Evolutionary conservation across 2,113 vertebrate genomes (phyloP), one percentile per base, ranked within the genome.

Genomic region (Speoplatyrhinus poulsoni): DNA sequence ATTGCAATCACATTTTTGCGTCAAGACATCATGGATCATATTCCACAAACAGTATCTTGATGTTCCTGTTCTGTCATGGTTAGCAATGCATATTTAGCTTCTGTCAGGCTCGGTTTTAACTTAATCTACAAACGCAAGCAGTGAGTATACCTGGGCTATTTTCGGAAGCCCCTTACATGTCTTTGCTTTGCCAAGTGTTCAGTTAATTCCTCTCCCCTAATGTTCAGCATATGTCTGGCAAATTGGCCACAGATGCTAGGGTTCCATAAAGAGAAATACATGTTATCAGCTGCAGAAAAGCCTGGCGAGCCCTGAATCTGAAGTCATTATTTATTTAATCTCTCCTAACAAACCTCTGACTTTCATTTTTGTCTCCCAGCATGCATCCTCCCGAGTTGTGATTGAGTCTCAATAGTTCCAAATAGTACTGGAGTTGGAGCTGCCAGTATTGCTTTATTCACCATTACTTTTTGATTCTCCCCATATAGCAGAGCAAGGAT

Each of bases 321-420:
- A 90, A 93, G 91, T 91, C 92, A 91, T 94, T 91, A 93, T 93
- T 93, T 93, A 93, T 93, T 93, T 92, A 93, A 93, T 94, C 90
- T 91, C 85, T 82, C 86, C 87, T 92, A 93, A 91, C 91, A 92
- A 92, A 91, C 89, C 89, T 88, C 90, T 84, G 88, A 92, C 88
- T 91, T 81, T 91, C 85, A 77, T 89, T 90, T 89, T 89, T 82
- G 87, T 89, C 87, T 89, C 91, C 72, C 89, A 88, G 90, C 86
- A 82, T 88, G 89, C 83, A 79, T 86, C 80, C 82, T 80, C 69
- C 87, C 85, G 83, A 88, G 90, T 85, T 91, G 85, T 87, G 87
- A 88, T 90, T 90, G 80, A 85, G 85, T 85, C 85, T 85, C 89
- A 88, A 85, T 90, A 86, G 88, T 81, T 86, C 87, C 87, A 88